Base-by-base conservation (phyloP, 35 echinoderm and acorn worm species). In the Apostichopus californicus region DNA sequence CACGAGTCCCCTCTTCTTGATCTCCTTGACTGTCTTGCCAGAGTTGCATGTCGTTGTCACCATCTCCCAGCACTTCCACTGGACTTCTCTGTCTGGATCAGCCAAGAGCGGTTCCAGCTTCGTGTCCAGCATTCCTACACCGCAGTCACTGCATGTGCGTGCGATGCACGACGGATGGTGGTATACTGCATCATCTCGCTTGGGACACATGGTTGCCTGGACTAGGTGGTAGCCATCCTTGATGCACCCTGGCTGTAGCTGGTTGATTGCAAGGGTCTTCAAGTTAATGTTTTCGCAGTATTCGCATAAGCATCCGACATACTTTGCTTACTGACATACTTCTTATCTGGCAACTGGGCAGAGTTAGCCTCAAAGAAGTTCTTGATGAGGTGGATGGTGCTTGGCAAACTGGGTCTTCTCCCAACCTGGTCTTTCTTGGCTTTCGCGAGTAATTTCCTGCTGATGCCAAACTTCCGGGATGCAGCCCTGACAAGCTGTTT, bases 261-360 rank as follows among this genome's bases (percentile, higher is more conserved):
- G 52, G 26, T 88, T 93, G 9, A 93, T 78, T 7, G 21, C 25
- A 55, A 77, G 17, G 11, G 88, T 24, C 78, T 93, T 88, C 14
- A 87, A 83, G 18, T 88, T 24, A 18, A 78, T 9, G 11, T 90
- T 77, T 78, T 90, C 87, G 24, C 81, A 93, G 56, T 93, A 93
- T 18, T 93, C 92, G 66, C 92, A 93, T 12, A 93, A 80, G 58
- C 84, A 93, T 18, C 92, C 84, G 28, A 75, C 13, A 55, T 93
- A 93, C 56, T 93, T 93, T 18, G 92, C 18, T 87, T 93, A 60
- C 15, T 58, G 0, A 88, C 66, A 15, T 88, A 78, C 53, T 93
- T 92, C 61, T 93, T 92, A 79, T 93, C 81, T 55, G 92, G 92
- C 2, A 93, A 57, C 71, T 93, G 52, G 68, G 54, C 59, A 3